Base-by-base conservation (phyloP, 2,113 vertebrate species). In the Spea bombifrons region DNA sequence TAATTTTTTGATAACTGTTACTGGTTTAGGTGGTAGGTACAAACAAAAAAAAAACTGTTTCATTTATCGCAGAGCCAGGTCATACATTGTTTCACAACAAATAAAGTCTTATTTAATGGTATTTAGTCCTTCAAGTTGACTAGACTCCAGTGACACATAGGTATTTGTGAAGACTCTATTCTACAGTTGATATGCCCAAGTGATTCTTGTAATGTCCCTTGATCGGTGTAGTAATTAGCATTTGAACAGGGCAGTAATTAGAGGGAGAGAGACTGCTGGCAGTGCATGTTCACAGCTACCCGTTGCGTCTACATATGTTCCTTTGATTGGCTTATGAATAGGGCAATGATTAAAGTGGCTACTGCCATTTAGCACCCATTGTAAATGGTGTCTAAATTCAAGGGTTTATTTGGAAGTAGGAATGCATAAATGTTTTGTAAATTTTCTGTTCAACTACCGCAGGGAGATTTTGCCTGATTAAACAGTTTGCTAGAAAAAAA, bases 341-440 rank as follows among this genome's bases (percentile, higher is more conserved):
- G 83, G 83, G 84, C 85, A 66, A 74, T 90, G 89, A 89, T 91
- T 89, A 84, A 88, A 86, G 85, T 87, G 86, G 81, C 84, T 86
- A 83, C 57, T 57, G 83, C 77, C 84, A 83, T 86, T 83, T 80
- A 81, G 75, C 52, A 73, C 78, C 75, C 85, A 82, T 82, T 88
- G 84, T 66, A 74, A 75, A 75, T 76, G 83, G 77, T 2, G 82
- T 83, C 84, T 87, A 75, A 82, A 15, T 81, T 84, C 61, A 70
- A 82, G 83, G 85, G 85, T 86, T 87, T 90, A 84, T 87, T 90
- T 86, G 85, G 81, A 87, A 84, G 83, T 81, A 82, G 85, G 82
- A 72, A 80, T 84, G 85, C 89, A 88, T 89, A 89, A 87, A 89
- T 89, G 87, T 91, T 93, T 88, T 87, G 83, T 78, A 84, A 87